These are phyloP conservation scores for Linnaemya tessellans DNA, from an alignment of 2,888 invertebrate genomes.

Conservation along the genomic window DNA sequence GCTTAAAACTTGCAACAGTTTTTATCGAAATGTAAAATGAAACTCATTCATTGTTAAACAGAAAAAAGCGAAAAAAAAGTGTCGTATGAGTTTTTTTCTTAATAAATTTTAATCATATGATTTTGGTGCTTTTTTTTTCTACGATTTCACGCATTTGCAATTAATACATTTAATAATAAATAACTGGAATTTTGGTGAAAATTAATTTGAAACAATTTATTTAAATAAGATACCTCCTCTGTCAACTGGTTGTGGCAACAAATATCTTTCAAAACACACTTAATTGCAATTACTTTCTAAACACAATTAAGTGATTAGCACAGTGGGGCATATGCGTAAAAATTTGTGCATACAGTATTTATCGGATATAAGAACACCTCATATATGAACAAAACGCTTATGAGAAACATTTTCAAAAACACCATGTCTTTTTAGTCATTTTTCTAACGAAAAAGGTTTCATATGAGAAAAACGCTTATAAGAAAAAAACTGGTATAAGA, in stretches of 20 bases:
- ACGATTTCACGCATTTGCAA: slow-evolving; percentile 45
- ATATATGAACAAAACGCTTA: too few species aligned
- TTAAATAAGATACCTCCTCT: slow-evolving; percentile 35
- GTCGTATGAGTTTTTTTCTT: slow-evolving; percentile 50
- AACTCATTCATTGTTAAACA: slow-evolving; percentile 19
- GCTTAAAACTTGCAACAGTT: slow-evolving; percentile 31
- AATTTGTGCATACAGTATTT: too few species aligned
- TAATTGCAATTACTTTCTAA: slow-evolving; percentile 44
- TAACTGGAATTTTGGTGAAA: slow-evolving; percentile 52
- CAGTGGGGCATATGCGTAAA: slow-evolving; percentile 3
- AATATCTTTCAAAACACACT: background rate
- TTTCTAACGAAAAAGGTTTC: too few species aligned
- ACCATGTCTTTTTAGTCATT: too few species aligned
- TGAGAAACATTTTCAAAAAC: too few species aligned
- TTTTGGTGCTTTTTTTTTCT: slow-evolving; percentile 15
- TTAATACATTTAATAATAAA: slow-evolving; percentile 47
- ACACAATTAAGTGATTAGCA: slow-evolving; percentile 15
- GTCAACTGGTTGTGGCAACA: slow-evolving; percentile 33
- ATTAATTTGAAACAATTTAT: slow-evolving; percentile 55
- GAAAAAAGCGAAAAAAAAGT: slow-evolving; percentile 26
- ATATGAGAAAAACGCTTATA: too few species aligned
- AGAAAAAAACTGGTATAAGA: too few species aligned
- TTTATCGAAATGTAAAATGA: slow-evolving; percentile 50
- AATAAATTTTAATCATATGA: slow-evolving; percentile 44
- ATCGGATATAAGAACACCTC: too few species aligned